phyloP scores from a whole-genome alignment of 53 echinoderm and acorn worm genomes.

The Patiria pectinifera region DNA sequence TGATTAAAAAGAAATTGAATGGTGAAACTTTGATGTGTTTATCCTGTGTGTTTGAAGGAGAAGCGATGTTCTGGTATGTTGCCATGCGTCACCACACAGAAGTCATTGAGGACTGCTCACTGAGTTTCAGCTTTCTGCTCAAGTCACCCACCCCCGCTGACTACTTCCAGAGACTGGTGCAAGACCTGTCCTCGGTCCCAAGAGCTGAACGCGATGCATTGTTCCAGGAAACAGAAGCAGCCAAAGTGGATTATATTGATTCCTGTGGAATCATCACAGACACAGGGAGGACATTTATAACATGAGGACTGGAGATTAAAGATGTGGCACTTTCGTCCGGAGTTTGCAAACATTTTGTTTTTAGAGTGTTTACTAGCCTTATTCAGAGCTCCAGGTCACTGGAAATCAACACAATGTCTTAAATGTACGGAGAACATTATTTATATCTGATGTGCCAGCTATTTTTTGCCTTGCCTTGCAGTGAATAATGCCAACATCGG shows the following conservation, averaged over 20 bases:
- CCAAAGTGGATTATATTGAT: slow-evolving; percentile 61
- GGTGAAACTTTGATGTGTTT: background rate
- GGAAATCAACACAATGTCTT: no score
- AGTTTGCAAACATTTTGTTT: no score
- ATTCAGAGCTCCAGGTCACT: no score
- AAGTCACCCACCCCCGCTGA: slow-evolving; percentile 78
- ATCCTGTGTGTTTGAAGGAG: slow-evolving; percentile 63
- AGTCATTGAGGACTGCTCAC: slow-evolving; percentile 87
- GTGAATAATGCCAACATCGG: no score
- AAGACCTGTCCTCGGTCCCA: slow-evolving; percentile 56
- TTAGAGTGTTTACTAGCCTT: no score
- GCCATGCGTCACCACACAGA: slow-evolving; percentile 91
- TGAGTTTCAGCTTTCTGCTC: slow-evolving; percentile 86
- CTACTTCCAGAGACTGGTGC: slow-evolving; percentile 71
- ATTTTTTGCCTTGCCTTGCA: no score
- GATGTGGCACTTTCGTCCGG: no score
- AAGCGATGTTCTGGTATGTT: slow-evolving; percentile 86
- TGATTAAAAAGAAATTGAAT: no score
- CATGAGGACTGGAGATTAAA: background rate
- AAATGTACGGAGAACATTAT: no score
- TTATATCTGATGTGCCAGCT: no score
- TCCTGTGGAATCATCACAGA: slow-evolving; percentile 60
- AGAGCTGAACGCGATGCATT: slow-evolving; percentile 50
- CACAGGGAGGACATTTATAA: slow-evolving; percentile 55
- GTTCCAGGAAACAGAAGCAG: slow-evolving; percentile 41